Evolutionary conservation across 2,113 vertebrate species (phyloP).

Genomic region (Paradoxurus hermaphroditus): DNA sequence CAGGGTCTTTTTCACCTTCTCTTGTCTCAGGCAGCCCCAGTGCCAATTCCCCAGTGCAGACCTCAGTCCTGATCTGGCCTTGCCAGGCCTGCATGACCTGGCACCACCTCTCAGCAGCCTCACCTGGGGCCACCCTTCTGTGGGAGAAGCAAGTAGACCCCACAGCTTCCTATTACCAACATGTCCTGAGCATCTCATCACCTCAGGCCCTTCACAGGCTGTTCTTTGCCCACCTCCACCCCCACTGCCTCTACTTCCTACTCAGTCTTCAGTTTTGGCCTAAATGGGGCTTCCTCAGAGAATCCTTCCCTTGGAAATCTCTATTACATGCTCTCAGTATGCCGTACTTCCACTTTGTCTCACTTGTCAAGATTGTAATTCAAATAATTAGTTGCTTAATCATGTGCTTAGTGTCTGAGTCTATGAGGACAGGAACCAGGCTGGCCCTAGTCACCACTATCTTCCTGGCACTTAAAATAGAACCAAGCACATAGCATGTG

Average conservation of each 20-base stretch:
- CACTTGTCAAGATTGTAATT: background rate
- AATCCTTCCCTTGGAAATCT: background rate
- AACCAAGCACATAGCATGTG: background rate
- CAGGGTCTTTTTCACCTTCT: background rate
- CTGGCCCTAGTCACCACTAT: background rate
- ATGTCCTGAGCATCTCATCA: background rate
- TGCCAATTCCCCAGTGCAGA: background rate
- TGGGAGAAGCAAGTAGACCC: background rate
- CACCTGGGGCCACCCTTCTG: background rate
- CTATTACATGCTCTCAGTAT: background rate
- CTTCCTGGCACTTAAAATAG: background rate
- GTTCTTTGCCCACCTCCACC: too few species aligned
- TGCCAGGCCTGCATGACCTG: background rate
- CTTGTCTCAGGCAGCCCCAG: background rate
- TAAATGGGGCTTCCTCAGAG: background rate
- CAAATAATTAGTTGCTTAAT: background rate
- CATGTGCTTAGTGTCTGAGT: background rate
- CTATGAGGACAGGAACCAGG: background rate
- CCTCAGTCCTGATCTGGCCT: background rate
- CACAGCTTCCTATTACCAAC: background rate
- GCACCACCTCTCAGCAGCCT: background rate
- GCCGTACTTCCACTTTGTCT: background rate
- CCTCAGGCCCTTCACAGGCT: background rate
- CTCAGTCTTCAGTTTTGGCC: background rate
- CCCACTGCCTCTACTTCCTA: background rate